Evolutionary conservation across 2,797 vertebrate genomes (phyloP).

Genomic region (Cynodonichthys magdalenae): DNA sequence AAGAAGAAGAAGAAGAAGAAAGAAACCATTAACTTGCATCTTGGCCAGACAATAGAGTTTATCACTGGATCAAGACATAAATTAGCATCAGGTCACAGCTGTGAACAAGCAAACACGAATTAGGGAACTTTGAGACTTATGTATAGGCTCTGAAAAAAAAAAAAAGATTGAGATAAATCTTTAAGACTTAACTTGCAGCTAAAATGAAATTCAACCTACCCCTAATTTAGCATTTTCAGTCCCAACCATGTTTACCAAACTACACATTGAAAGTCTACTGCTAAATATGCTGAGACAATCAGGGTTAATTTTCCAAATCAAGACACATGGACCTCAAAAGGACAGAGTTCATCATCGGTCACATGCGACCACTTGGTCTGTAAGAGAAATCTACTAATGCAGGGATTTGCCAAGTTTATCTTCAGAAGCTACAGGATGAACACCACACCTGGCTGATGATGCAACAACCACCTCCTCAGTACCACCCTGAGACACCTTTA

Average conservation of each 20-base stretch:
- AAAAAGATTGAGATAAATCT: not conserved
- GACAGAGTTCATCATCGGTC: slow-evolving; percentile 4
- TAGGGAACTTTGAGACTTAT: no score
- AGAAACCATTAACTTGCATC: not conserved
- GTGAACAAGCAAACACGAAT: not conserved
- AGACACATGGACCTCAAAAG: not conserved
- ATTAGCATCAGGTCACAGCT: not conserved
- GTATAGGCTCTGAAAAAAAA: not conserved
- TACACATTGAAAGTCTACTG: not conserved
- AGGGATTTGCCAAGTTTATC: slow-evolving; percentile 21
- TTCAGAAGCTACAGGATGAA: slow-evolving; percentile 8
- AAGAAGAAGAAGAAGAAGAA: not conserved
- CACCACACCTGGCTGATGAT: slow-evolving; percentile 22
- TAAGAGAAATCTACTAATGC: not conserved
- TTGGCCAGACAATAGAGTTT: not conserved
- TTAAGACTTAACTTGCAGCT: not conserved
- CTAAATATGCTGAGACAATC: slow-evolving; percentile 29
- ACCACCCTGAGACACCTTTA: not conserved
- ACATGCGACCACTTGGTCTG: slow-evolving; percentile 4
- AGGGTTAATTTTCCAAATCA: slow-evolving; percentile 26
- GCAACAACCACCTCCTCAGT: not conserved
- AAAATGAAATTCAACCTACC: no score
- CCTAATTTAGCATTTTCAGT: not conserved
- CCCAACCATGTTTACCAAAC: not conserved
- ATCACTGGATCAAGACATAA: not conserved